Evolutionary conservation across 2,797 vertebrate genomes (phyloP), one percentile per base, ranked within the genome.

Genomic region (Pelodytes ibericus): DNA sequence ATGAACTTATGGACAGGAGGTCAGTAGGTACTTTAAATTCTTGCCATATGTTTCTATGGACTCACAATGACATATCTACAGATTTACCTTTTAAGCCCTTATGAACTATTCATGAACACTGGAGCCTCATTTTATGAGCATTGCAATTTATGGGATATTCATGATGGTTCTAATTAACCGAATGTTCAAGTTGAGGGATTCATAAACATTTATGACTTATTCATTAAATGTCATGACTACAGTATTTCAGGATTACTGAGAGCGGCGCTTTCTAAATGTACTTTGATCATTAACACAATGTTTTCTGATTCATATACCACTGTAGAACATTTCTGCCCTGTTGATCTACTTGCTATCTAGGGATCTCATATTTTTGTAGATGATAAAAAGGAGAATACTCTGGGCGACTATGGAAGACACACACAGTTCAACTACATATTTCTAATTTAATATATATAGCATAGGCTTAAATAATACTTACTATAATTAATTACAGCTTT

Each of bases 141-240:
- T n/a, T 53, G 76, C 63, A 73, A 62, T 73, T 79, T 72, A 74
- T 79, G 71, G 71, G 63, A 79, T 79, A 79, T 79, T 79, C 77
- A 79, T 79, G 77, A 79, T 69, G 58, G 58, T 74, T 73, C 71
- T 79, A 79, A 79, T 79, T 79, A 79, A 69, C 71, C 33, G 44
- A 79, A 79, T 79, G 77, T 73, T 79, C 71, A 79, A 79, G 64
- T 62, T 73, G 77, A 79, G 58, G 71, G 77, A 79, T 74, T 79
- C 77, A 79, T 79, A 79, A 79, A 79, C 76, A 79, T 73, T 79
- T 79, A 79, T 79, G 71, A 79, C 77, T 79, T 79, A 79, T 79
- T 79, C 77, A 79, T 79, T 79, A 74, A 79, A 79, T 79, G 77
- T 79, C 77, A 79, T 79, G 77, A 69, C 76, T 68, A 72, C 71